phyloP scores from a whole-genome alignment of 2,113 vertebrate genomes.

The Seriola quinqueradiata region DNA sequence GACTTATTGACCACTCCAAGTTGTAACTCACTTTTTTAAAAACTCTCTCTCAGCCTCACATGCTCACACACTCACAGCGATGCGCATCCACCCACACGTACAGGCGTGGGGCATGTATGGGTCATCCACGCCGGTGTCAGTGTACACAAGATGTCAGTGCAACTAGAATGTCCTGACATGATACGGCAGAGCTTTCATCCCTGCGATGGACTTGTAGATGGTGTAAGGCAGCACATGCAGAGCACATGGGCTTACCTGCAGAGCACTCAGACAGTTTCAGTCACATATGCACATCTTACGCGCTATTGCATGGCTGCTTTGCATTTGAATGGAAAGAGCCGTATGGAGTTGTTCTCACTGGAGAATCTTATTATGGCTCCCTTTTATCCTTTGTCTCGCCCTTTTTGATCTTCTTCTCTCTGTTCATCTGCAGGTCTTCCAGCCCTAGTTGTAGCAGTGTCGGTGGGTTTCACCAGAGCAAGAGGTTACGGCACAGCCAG shows the following conservation, averaged over 20 bases:
- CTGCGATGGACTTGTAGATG: background rate
- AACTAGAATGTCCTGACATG: background rate
- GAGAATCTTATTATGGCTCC: slow-evolving; percentile 20
- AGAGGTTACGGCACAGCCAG: slow-evolving; percentile 95
- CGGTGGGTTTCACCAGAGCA: slow-evolving; percentile 94
- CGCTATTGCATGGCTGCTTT: slow-evolving; percentile 46
- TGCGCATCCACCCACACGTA: background rate
- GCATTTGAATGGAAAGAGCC: slow-evolving; percentile 47
- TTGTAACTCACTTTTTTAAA: slow-evolving; percentile 21
- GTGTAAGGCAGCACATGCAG: slow-evolving; percentile 14
- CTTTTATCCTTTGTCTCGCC: slow-evolving; percentile 50
- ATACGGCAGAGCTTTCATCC: slow-evolving; percentile 1
- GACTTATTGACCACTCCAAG: slow-evolving; percentile 53
- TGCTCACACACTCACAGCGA: background rate
- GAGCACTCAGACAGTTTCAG: slow-evolving; percentile 41
- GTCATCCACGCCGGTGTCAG: background rate
- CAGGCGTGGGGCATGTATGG: background rate
- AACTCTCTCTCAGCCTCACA: background rate
- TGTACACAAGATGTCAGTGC: background rate
- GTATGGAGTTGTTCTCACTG: slow-evolving; percentile 9
- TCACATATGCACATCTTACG: slow-evolving; percentile 30
- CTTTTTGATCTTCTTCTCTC: slow-evolving; percentile 41
- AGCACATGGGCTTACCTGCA: slow-evolving; percentile 3
- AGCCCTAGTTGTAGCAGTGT: slow-evolving; percentile 94
- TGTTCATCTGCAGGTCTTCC: slow-evolving; percentile 81